These are phyloP conservation scores for Excalfactoria chinensis DNA, from an alignment of 2,113 vertebrate genomes.

Conservation along the genomic window DNA sequence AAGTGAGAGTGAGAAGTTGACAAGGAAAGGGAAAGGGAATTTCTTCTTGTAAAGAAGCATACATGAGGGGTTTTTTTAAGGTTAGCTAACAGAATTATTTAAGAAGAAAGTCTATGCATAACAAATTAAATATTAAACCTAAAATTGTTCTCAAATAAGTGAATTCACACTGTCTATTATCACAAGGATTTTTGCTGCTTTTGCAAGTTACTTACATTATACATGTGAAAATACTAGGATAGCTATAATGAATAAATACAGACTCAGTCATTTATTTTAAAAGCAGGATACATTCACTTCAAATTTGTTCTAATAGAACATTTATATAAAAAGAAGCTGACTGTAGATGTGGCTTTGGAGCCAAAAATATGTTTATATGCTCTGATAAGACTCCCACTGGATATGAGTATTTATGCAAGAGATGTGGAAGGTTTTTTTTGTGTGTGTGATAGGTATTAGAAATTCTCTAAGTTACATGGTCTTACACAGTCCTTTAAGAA, in stretches of 20 bases:
- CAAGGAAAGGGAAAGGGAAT: background rate
- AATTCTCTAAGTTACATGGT: background rate
- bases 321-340: conserved; percentile 61
- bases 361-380: background rate
- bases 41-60: background rate
- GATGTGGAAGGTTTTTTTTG: background rate
- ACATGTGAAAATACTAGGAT: background rate
- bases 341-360: background rate
- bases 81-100: background rate
- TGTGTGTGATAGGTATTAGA: background rate
- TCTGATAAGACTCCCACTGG: background rate
- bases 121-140: background rate
- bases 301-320: conserved; percentile 38
- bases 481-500: background rate
- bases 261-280: background rate
- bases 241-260: conserved; percentile 22
- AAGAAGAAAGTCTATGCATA: background rate
- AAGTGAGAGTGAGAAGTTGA: conserved; percentile 22
- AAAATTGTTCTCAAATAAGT: background rate
- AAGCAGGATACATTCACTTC: conserved; percentile 24
- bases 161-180: background rate
- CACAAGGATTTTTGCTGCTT: background rate
- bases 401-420: background rate
- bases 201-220: background rate
- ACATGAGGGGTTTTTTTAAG: background rate